Evolutionary conservation across 2,888 invertebrate species (phyloP), one percentile per base, ranked within the genome.

Genomic region (Priocnemis perturbator): DNA sequence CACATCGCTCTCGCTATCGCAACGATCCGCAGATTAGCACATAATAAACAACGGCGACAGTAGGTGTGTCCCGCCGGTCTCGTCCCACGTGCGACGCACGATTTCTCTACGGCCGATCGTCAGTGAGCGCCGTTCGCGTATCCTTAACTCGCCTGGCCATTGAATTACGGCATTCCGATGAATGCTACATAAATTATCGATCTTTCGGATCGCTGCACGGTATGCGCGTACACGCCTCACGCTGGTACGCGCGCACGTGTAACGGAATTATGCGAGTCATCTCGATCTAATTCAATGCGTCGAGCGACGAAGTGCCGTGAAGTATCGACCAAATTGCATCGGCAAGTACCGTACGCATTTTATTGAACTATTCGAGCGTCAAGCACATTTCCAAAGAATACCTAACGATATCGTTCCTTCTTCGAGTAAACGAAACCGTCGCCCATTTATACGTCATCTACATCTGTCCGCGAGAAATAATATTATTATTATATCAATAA

Each of bases 41-140:
- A 79, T 77, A 79, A 83, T 78, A 78, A 81, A 81, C 77, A 78
- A 80, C 81, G 69, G 74, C 63, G 69, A 77, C 60, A 55, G 64
- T 64, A 79, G 79, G 79, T 67, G 83, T 76, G 76, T 58, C 69
- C 63, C 26, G 64, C 57, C 30, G 69, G 67, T 30, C 57, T 45
- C 61, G 64, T 50, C 64, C 76, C 68, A 68, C 73, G 55, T 61
- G 17, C 56, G 19, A 55, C 50, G 11, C 37, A 11, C 37, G 59
- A 70, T 68, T 71, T 65, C 69, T 63, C 50, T 30, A 2, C 14
- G 47, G 59, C 44, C 63, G 61, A 60, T 73, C 65, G 69, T 72
- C 69, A 63, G 71, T 57, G 61, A 44, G 64, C 20, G 47, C 52
- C 62, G 26, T 19, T 50, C 50, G 47, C 15, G 47, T 50, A 50